Evolutionary conservation across 2,113 vertebrate species (phyloP).

Genomic region (Ginglymostoma cirratum): DNA sequence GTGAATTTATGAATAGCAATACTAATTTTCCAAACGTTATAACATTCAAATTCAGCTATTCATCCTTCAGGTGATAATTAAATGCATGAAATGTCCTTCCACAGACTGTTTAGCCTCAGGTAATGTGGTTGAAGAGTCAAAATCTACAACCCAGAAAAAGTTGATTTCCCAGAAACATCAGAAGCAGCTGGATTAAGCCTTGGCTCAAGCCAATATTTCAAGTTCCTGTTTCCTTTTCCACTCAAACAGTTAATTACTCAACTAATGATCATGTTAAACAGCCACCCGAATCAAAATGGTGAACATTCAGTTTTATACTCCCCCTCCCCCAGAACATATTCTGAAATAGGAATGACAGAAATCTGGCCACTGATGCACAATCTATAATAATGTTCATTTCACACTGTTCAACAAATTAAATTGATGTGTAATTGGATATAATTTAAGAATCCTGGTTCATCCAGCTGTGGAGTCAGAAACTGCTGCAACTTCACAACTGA

Average conservation of each 20-base stretch:
- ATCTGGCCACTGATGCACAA: background rate
- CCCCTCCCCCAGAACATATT: background rate
- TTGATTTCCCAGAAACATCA: background rate
- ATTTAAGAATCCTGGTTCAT: background rate
- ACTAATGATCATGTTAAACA: background rate
- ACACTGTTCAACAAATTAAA: background rate
- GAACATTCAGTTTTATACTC: background rate
- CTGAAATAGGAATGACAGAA: background rate
- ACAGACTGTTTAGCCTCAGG: background rate
- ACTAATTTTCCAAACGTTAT: constrained; percentile 10
- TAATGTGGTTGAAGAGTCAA: background rate
- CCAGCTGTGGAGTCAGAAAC: background rate
- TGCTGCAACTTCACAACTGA: background rate
- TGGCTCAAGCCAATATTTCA: background rate
- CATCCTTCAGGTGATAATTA: constrained; percentile 6
- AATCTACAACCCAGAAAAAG: background rate
- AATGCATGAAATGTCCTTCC: background rate
- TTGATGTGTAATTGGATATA: background rate
- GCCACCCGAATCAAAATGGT: background rate
- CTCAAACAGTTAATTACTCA: background rate
- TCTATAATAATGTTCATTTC: background rate
- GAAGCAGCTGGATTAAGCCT: background rate
- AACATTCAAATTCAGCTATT: constrained; percentile 3
- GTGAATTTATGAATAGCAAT: background rate
- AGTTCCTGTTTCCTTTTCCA: background rate